A percentile compares a stretch with the other conserved stretches of the same genome.
phyloP scores from a whole-genome alignment of 1,140 invertebrate genomes.

The Acromyrmex heyeri region DNA sequence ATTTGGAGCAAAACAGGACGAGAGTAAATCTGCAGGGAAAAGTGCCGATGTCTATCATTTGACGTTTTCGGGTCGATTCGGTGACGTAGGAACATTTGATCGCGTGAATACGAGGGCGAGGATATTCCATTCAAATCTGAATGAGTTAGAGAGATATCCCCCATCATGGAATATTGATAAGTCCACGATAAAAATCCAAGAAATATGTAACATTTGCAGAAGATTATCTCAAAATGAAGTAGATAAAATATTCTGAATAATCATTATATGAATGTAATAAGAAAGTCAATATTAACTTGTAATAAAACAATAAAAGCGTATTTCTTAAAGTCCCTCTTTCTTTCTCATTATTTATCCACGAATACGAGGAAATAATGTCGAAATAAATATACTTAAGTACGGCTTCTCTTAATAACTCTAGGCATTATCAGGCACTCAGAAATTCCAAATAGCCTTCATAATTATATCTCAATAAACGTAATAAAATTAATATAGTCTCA shows the following conservation, averaged over 20 bases:
- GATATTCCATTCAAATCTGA: slow-evolving; percentile 20
- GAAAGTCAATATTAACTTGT: not conserved
- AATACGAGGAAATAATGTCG: not conserved
- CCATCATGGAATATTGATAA: slow-evolving; percentile 11
- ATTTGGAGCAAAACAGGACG: slow-evolving; percentile 41
- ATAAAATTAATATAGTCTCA: slow-evolving; percentile 9
- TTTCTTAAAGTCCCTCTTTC: not conserved
- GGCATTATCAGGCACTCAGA: not conserved
- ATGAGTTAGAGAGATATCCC: not conserved
- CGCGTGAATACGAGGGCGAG: slow-evolving; percentile 12
- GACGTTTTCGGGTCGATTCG: slow-evolving; percentile 50
- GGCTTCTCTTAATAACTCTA: not conserved
- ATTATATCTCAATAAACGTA: not conserved
- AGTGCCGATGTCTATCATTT: slow-evolving; percentile 52
- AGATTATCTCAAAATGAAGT: not conserved
- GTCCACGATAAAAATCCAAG: not conserved
- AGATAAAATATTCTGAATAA: slow-evolving; percentile 1
- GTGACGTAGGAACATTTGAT: slow-evolving; percentile 39
- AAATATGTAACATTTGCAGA: not conserved
- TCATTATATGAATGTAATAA: not conserved
- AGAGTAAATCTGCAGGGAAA: slow-evolving; percentile 27
- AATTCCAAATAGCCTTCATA: not conserved
- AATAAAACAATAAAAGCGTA: not conserved
- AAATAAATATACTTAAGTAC: not conserved
- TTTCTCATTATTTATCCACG: not conserved